Percentiles rank a stretch among this genome's conserved stretches.
These are phyloP conservation scores for Micronisus gabar DNA, from an alignment of 2,113 vertebrate genomes.

Conservation along the genomic window DNA sequence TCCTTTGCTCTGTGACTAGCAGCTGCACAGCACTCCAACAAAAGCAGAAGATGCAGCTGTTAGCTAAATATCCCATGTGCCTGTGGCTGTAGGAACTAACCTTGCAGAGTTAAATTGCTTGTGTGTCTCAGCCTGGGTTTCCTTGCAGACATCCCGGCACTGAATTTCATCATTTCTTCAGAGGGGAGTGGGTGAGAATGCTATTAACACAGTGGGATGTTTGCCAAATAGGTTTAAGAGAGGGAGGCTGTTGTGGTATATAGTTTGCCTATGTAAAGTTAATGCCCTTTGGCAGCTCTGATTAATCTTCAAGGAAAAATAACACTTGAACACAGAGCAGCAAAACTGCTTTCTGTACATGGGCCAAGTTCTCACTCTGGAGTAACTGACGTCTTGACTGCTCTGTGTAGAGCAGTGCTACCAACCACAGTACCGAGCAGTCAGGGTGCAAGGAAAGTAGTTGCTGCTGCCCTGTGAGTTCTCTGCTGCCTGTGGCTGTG, in stretches of 20 bases:
- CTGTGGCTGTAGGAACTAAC: background rate
- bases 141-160: background rate
- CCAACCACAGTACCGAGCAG: background rate
- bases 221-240: constrained; percentile 19
- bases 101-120: background rate
- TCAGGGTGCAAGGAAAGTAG: background rate
- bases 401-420: background rate
- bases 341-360: background rate
- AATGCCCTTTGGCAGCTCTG: constrained; percentile 35
- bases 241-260: background rate
- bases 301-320: constrained; percentile 4
- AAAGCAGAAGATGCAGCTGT: background rate
- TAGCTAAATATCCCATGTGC: background rate
- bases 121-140: background rate
- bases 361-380: background rate
- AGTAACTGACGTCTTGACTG: background rate
- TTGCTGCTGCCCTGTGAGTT: background rate
- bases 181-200: background rate
- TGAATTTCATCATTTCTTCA: background rate
- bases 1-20: background rate
- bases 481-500: background rate
- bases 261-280: background rate
- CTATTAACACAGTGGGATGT: background rate
- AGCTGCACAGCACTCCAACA: background rate
- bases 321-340: background rate